Percentiles rank a stretch among this genome's conserved stretches.
phyloP scores from a whole-genome alignment of 2,113 vertebrate genomes.

The Neotoma lepida region DNA sequence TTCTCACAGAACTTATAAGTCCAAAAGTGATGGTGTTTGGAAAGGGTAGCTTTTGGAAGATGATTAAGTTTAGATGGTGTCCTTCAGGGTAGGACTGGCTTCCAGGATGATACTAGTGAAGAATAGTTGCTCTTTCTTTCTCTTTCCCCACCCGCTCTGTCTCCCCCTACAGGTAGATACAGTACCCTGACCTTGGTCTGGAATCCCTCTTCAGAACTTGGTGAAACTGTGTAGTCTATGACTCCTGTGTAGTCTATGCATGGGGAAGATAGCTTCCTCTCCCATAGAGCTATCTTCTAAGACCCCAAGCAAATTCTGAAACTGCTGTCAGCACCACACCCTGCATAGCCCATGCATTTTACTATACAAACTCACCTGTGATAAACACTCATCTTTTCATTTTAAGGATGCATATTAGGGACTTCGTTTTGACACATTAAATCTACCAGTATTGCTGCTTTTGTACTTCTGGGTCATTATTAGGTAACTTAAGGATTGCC shows the following conservation, averaged over 20 bases:
- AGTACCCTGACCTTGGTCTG: not conserved
- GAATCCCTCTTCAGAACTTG: not conserved
- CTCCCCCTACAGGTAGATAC: not conserved
- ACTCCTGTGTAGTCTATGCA: not conserved
- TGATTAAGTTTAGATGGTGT: not conserved
- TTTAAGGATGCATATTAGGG: not conserved
- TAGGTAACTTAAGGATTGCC: not conserved
- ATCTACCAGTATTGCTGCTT: not conserved
- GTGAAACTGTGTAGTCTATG: not conserved
- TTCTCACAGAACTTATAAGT: not conserved
- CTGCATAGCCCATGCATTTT: not conserved
- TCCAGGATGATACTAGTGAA: not conserved
- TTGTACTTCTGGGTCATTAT: not conserved
- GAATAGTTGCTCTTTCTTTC: not conserved
- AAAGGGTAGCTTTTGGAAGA: not conserved
- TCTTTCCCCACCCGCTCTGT: not conserved
- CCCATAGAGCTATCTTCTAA: not conserved
- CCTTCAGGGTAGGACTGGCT: not conserved
- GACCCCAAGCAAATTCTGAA: not conserved
- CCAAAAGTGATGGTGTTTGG: not conserved
- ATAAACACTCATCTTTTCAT: not conserved
- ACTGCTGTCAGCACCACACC: not conserved
- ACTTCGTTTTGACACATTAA: not conserved
- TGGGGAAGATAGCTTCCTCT: too few species aligned
- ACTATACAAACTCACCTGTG: not conserved